These are phyloP conservation scores for Eucera pruinosa DNA, from an alignment of 2,888 invertebrate species.

Conservation along the genomic window DNA sequence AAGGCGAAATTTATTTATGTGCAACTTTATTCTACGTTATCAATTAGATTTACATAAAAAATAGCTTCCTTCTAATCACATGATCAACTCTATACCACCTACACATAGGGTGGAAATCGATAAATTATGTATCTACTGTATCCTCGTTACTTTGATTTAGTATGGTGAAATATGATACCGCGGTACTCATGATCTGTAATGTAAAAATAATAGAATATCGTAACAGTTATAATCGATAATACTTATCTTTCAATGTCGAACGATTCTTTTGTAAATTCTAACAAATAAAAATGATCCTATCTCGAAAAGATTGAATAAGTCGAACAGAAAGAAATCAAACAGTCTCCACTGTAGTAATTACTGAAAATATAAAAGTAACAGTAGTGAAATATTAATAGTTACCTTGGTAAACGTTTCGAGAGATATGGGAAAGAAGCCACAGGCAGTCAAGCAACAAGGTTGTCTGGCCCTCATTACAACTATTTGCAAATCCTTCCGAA, in stretches of 20 bases:
- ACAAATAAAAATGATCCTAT: too few species aligned
- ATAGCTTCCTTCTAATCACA: too few species aligned
- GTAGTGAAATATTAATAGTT: background rate
- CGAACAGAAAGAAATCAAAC: background rate
- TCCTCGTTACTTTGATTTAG: constrained; percentile 34
- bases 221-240: too few species aligned
- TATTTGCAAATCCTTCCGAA: constrained; percentile 55
- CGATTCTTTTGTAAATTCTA: too few species aligned
- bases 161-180: constrained; percentile 67
- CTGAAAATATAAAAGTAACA: background rate
- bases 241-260: too few species aligned
- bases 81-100: too few species aligned
- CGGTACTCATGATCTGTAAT: constrained; percentile 65
- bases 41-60: too few species aligned
- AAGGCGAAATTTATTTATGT: too few species aligned
- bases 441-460: constrained; percentile 53
- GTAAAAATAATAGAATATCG: background rate
- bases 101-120: too few species aligned
- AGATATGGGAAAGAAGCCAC: constrained; percentile 54
- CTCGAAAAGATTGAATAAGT: background rate
- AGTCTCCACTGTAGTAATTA: background rate
- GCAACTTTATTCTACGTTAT: too few species aligned
- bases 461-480: constrained; percentile 53
- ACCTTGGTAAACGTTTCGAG: constrained; percentile 59
- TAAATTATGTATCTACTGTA: background rate